A percentile compares a stretch with the other conserved stretches of the same genome.
These are phyloP conservation scores for Paracentrotus lividus DNA, from an alignment of 53 echinoderm and acorn worm species.

Conservation along the genomic window DNA sequence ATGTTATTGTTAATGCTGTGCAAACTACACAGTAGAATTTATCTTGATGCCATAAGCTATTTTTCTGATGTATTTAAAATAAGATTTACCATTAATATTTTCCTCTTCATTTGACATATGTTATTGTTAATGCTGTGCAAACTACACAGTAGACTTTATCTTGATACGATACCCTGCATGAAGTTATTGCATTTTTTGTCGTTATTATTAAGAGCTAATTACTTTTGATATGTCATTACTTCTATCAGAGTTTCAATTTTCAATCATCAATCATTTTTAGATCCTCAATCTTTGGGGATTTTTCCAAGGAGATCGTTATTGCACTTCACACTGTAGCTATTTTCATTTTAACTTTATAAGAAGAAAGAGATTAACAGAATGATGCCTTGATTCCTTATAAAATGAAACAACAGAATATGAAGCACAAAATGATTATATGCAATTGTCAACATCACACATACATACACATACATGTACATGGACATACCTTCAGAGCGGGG, in stretches of 20 bases:
- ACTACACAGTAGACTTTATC: neutral
- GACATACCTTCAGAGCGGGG: too few relatives aligned
- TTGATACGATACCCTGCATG: neutral
- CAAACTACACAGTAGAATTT: neutral
- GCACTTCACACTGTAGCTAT: neutral
- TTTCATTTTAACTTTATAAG: neutral
- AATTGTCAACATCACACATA: neutral
- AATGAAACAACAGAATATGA: neutral
- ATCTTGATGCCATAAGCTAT: neutral
- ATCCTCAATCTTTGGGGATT: neutral
- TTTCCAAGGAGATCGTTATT: neutral
- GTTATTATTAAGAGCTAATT: neutral
- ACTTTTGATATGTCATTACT: slow-evolving; percentile 31
- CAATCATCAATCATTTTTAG: neutral
- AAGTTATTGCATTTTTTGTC: neutral
- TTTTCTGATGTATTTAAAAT: too few relatives aligned
- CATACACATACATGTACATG: neutral
- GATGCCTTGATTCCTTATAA: neutral
- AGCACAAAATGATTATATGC: neutral
- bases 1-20: neutral
- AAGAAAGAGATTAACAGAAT: neutral
- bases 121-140: neutral
- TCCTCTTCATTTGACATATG: neutral
- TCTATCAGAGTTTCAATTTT: slow-evolving; percentile 7
- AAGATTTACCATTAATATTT: neutral